Evolutionary conservation across 2,113 vertebrate genomes (phyloP), one percentile per base, ranked within the genome.

Genomic region (Poeciliopsis retropinna): DNA sequence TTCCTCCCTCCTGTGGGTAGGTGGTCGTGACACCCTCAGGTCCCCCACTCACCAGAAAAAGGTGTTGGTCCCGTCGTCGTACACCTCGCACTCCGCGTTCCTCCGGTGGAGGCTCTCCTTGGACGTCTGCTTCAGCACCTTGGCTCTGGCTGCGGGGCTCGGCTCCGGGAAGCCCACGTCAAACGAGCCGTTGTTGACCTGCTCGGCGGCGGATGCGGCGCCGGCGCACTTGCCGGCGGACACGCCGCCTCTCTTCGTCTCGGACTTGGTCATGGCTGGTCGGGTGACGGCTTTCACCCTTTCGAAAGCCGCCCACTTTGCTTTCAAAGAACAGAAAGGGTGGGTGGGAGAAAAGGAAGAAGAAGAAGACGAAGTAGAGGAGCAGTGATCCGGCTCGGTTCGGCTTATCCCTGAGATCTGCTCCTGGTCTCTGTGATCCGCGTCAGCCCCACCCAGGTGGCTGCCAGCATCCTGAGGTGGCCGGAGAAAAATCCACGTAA

Each of bases 51-150:
- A 98, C 97, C 97, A 99, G 95, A 99, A 99, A 90, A 98, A 99
- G 28, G 97, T 99, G 95, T 97, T 99, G 87, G 97, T 99, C 64
- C 97, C 97, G 77, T 99, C 97, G 91, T 99, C 97, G 61, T 93
- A 98, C 25, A 98, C 97, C 63, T 98, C 96, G 30, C 95, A 95
- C 88, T 97, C 97, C 0, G 96, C 95, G 91, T 94, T 96, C 60
- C 93, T 95, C 76, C 93, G 85, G 29, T 88, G 73, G 39, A 90
- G 83, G 63, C 72, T 84, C 70, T 94, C 94, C 68, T 82, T 89
- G 70, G 92, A 92, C 34, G 61, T 67, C 79, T 93, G 91, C 85
- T 91, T 94, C 63, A 83, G 82, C 67, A 89, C 73, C 78, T 77
- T 90, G 70, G 72, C 51, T 88, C 75, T 92, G 34, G 25, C 62